Evolutionary conservation across 2,113 vertebrate genomes (phyloP), one percentile per base, ranked within the genome.

Genomic region (Corythornis vintsioides): DNA sequence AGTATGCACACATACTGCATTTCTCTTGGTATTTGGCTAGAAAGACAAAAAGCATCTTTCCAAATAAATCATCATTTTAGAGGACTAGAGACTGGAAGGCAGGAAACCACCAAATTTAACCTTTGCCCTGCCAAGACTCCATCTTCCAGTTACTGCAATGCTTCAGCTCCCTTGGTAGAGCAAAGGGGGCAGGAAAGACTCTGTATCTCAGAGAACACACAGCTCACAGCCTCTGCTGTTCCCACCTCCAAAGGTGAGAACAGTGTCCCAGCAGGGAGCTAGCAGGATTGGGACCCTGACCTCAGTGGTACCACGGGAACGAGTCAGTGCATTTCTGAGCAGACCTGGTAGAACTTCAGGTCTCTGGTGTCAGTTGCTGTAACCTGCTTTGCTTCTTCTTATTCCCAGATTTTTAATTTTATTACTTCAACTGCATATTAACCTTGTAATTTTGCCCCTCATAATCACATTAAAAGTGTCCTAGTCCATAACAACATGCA

Each of bases 31-130:
- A 55, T 72, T 64, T 47, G 90, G 21, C 84, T 86, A 89, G 72
- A 80, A 94, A 75, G 61, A 60, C n/a, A 65, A 24, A 82, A 91
- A 87, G 38, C 35, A 85, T 53, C 63, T 88, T 71, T 88, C 66
- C 73, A 93, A 69, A 87, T 72, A 92, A 67, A 89, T 84, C 53
- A 84, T 18, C 4, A 86, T 92, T 92, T 79, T 63, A 55, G 73
- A 73, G 42, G 25, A 89, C 79, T 25, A 81, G 78, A 50, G 59
- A 35, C 31, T 65, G 70, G 19, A 83, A 86, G 65, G 71, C 26
- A 87, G 70, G 31, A 90, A 93, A 45, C 21, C 2, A 2, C 73
- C 42, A 86, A 89, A 85, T 92, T 82, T 82, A 95, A 87, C 81
- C 35, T 88, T 69, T 6, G 3, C 35, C 81, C 70, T 63, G 61